Conservation (phyloP, 2,797 vertebrate genomes). For the Anguilla marmorata region DNA sequence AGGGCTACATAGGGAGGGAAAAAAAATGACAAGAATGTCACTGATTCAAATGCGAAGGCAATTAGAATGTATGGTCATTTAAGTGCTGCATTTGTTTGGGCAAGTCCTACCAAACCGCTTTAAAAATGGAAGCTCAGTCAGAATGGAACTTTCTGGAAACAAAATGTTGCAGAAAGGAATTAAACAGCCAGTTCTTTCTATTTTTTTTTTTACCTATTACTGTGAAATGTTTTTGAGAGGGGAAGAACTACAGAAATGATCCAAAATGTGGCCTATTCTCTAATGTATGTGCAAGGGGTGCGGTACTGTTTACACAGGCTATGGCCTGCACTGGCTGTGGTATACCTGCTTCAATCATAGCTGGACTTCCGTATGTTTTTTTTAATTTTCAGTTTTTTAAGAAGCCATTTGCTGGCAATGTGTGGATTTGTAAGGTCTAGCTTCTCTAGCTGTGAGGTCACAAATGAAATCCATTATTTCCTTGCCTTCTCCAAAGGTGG, state of each 20-base stretch:
- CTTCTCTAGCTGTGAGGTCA: not conserved
- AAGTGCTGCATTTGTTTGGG: not conserved
- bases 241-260: not conserved
- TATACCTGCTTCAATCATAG: not conserved
- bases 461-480: conserved; percentile 20
- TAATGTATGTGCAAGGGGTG: not conserved
- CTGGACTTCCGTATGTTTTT: not conserved
- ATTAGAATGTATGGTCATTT: not conserved
- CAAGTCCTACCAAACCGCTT: not conserved
- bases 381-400: not conserved
- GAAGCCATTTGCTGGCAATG: not conserved
- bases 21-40: not conserved
- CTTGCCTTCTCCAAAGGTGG: conserved; percentile 17
- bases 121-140: not conserved
- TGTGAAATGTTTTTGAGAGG: not conserved
- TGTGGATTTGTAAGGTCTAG: conserved; percentile 6
- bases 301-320: not conserved
- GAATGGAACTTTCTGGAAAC: too few species aligned
- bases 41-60: not conserved
- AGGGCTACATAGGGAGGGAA: not conserved
- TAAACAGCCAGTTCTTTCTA: not conserved
- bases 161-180: not conserved
- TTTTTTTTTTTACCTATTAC: not conserved
- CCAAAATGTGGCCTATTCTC: not conserved
- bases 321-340: not conserved